Conservation (phyloP, 1,140 invertebrate genomes). For the Acromyrmex echinatior region DNA sequence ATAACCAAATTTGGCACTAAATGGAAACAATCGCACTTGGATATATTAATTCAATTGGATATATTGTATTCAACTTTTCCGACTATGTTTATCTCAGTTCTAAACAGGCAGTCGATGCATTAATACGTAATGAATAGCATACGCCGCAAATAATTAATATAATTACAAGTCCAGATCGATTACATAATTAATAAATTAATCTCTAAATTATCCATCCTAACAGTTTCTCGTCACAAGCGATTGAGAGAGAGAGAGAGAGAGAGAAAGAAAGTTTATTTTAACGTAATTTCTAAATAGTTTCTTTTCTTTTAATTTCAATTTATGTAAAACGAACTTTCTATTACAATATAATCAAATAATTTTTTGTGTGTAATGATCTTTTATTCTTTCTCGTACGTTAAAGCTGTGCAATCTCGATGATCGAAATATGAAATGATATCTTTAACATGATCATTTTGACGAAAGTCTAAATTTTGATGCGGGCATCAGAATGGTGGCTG, state of each 20-base stretch:
- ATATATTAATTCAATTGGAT: not conserved
- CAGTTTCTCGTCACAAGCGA: not conserved
- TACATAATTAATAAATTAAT: conserved; percentile 55
- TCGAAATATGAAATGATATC: not conserved
- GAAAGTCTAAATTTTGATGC: conserved; percentile 54
- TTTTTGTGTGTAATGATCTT: not conserved
- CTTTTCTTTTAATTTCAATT: not conserved
- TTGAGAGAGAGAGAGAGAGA: not conserved
- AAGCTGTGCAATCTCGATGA: not conserved
- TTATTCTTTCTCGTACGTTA: not conserved
- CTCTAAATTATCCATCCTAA: not conserved
- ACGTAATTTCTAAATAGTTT: not conserved
- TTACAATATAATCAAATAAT: not conserved
- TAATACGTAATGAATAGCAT: conserved; percentile 47
- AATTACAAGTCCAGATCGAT: conserved; percentile 43
- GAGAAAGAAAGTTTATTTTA: not conserved
- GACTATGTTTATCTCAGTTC: not conserved
- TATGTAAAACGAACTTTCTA: not conserved
- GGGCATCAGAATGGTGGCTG: conserved; percentile 2
- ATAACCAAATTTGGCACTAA: not conserved
- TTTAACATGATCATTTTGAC: conserved; percentile 27
- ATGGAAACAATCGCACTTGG: not conserved
- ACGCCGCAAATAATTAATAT: conserved; percentile 41
- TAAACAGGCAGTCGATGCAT: conserved; percentile 35
- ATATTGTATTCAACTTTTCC: conserved; percentile 15